These are phyloP conservation scores for Papilio aristodemus DNA, from an alignment of 1,140 invertebrate species.

Conservation along the genomic window DNA sequence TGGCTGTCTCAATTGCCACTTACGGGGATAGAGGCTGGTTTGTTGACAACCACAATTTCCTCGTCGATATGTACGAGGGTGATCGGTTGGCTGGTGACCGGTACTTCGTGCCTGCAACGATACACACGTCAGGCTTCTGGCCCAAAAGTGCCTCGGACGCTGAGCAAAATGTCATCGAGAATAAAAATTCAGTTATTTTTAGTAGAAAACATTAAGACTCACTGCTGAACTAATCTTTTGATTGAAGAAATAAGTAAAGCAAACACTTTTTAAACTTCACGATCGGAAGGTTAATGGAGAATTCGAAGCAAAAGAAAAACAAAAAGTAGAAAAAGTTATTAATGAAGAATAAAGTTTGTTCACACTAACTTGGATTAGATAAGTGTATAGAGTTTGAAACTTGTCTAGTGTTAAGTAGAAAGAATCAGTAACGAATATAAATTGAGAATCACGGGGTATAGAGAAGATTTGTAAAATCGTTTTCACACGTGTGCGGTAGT, in stretches of 20 bases:
- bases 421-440: slow-evolving; percentile 11
- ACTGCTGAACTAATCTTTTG: slow-evolving; percentile 7
- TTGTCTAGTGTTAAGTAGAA: slow-evolving; percentile 28
- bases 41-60: slow-evolving; percentile 99
- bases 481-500: slow-evolving; percentile 32
- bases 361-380: slow-evolving; percentile 25
- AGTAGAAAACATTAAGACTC: not conserved
- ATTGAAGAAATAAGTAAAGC: slow-evolving; percentile 23
- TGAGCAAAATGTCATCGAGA: slow-evolving; percentile 46
- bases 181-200: slow-evolving; percentile 1
- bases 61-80: slow-evolving; percentile 98
- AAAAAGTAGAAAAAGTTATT: slow-evolving; percentile 30
- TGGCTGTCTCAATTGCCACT: slow-evolving; percentile 90
- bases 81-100: slow-evolving; percentile 95
- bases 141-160: slow-evolving; percentile 39
- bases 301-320: slow-evolving; percentile 16
- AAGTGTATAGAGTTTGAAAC: slow-evolving; percentile 25
- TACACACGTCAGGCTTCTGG: slow-evolving; percentile 69
- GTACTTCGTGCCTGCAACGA: slow-evolving; percentile 97
- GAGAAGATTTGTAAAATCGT: slow-evolving; percentile 4
- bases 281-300: slow-evolving; percentile 18
- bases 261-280: slow-evolving; percentile 19
- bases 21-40: slow-evolving; percentile 99
- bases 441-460: not conserved
- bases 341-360: slow-evolving; percentile 26